Percentiles rank a stretch among this genome's conserved stretches.
Evolutionary conservation across 2,797 vertebrate genomes (phyloP).

Genomic region (Danio aesculapii): DNA sequence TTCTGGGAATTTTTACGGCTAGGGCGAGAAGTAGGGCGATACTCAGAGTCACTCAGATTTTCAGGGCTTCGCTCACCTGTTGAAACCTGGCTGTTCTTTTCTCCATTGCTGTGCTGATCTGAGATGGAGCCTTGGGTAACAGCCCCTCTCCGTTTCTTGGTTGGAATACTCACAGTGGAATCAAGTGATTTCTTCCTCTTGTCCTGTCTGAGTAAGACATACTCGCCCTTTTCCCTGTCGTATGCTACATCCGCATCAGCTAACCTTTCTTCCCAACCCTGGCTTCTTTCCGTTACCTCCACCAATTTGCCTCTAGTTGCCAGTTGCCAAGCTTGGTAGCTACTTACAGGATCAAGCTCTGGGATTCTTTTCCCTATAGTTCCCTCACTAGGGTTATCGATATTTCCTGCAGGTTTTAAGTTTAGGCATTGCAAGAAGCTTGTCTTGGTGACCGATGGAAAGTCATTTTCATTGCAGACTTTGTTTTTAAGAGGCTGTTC

Average conservation of each 20-base stretch:
- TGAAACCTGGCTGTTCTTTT: conserved; percentile 8
- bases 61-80: conserved; percentile 64
- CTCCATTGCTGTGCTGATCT: conserved; percentile 57
- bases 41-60: conserved; percentile 72
- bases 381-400: conserved; percentile 63
- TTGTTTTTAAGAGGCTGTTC: conserved; percentile 56
- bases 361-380: conserved; percentile 82
- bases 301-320: conserved; percentile 92
- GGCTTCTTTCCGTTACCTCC: conserved; percentile 87
- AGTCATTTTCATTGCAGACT: conserved; percentile 49
- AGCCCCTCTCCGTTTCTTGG: conserved; percentile 79
- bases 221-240: conserved; percentile 89
- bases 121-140: conserved; percentile 58
- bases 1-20: conserved; percentile 77
- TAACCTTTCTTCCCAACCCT: conserved; percentile 90
- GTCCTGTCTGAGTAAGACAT: conserved; percentile 87
- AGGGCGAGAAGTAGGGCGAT: conserved; percentile 76
- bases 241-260: conserved; percentile 89
- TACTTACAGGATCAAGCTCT: conserved; percentile 93
- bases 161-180: conserved; percentile 59
- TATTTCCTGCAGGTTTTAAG: conserved; percentile 75
- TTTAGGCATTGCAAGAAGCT: conserved; percentile 86
- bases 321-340: conserved; percentile 97
- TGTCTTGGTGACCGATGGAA: conserved; percentile 74
- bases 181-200: conserved; percentile 90